These are phyloP conservation scores for Acrossocheilus fasciatus DNA, from an alignment of 2,797 vertebrate genomes.

Conservation along the genomic window DNA sequence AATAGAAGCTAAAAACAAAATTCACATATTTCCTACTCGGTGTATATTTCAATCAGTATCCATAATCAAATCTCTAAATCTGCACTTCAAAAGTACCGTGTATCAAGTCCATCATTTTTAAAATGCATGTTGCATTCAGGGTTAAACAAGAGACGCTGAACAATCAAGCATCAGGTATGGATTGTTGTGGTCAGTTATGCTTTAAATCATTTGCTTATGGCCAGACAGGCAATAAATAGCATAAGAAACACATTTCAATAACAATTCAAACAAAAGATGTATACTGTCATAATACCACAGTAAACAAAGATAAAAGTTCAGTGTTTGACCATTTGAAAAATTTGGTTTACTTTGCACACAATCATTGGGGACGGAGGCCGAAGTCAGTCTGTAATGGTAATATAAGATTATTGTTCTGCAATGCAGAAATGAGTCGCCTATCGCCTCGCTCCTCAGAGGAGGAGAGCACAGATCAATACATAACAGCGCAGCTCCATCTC, in stretches of 20 bases:
- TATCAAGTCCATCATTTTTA: constrained; percentile 4
- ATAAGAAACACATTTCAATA: neutral
- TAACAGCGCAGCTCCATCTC: neutral
- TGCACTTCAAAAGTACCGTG: neutral
- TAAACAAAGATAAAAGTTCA: neutral
- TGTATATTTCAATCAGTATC: neutral
- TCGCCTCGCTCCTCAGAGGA: constrained; percentile 6
- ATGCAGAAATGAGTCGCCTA: constrained; percentile 21
- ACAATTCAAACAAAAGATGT: neutral
- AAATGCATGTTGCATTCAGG: constrained; percentile 59
- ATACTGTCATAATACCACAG: constrained; percentile 16
- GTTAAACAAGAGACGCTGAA: constrained; percentile 20
- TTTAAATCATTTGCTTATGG: neutral
- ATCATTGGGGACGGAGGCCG: neutral
- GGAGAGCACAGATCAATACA: constrained; percentile 2
- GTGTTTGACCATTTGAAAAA: constrained; percentile 20
- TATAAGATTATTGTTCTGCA: constrained; percentile 18
- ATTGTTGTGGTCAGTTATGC: constrained; percentile 10
- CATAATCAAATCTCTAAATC: neutral
- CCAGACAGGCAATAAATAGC: constrained; percentile 40
- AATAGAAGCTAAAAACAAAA: constrained; percentile 63
- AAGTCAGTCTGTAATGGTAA: constrained; percentile 6
- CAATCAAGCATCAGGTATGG: neutral
- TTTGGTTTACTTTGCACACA: neutral
- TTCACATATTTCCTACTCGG: neutral